Evolutionary conservation across 1,140 invertebrate species (phyloP).

Genomic region (Lepidurus couesii): DNA sequence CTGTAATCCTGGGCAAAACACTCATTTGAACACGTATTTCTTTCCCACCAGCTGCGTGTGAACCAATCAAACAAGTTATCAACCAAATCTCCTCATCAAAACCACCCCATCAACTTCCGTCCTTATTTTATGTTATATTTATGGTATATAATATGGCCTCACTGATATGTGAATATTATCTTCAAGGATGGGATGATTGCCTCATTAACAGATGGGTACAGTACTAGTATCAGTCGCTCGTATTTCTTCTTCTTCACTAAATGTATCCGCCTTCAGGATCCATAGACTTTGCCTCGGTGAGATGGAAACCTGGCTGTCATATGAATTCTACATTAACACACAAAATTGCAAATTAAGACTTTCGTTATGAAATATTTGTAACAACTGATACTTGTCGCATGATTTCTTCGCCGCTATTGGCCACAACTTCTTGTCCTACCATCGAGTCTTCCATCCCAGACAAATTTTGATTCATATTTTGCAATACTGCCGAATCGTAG

Average conservation of each 20-base stretch:
- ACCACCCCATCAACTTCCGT: background rate
- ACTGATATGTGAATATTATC: conserved; percentile 1
- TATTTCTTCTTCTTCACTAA: background rate
- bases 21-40: background rate
- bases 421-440: background rate
- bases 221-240: background rate
- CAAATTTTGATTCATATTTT: background rate
- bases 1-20: background rate
- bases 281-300: conserved; percentile 19
- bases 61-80: background rate
- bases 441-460: background rate
- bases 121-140: background rate
- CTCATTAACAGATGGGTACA: background rate
- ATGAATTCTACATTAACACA: background rate
- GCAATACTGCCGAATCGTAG: background rate
- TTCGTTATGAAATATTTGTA: background rate
- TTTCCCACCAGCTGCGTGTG: background rate
- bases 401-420: background rate
- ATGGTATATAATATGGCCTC: background rate
- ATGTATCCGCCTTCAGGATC: conserved; percentile 7
- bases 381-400: background rate
- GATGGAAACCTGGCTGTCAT: background rate
- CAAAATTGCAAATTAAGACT: background rate
- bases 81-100: background rate
- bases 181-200: background rate